phyloP scores from a whole-genome alignment of 2,888 invertebrate species.

The Leucozona laternaria region DNA sequence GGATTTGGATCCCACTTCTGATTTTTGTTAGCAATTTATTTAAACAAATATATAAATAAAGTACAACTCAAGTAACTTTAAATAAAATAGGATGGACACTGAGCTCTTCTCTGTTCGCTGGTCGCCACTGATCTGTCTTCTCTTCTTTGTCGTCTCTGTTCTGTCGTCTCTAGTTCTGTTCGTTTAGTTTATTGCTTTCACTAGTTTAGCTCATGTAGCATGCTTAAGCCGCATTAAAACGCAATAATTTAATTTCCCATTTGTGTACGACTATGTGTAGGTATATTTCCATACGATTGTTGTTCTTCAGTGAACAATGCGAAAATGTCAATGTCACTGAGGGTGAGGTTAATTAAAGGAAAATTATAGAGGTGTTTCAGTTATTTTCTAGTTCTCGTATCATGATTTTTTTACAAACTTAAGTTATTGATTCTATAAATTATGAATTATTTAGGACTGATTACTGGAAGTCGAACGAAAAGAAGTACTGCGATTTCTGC shows the following conservation, averaged over 20 bases:
- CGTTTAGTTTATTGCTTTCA: no score
- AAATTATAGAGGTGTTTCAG: slow-evolving; percentile 35
- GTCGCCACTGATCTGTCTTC: no score
- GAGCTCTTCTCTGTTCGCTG: no score
- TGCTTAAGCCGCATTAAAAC: slow-evolving; percentile 36
- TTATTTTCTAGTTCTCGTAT: slow-evolving; percentile 30
- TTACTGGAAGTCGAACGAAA: slow-evolving; percentile 98
- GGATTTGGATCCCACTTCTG: no score
- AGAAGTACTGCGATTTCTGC: slow-evolving; percentile 98
- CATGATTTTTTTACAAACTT: background rate
- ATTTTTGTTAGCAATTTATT: no score
- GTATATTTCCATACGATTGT: background rate
- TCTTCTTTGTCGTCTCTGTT: no score
- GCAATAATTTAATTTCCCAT: slow-evolving; percentile 35
- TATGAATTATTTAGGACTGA: slow-evolving; percentile 89
- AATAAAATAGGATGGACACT: no score
- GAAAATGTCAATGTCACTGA: slow-evolving; percentile 3
- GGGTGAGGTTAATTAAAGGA: slow-evolving; percentile 39
- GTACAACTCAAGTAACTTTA: no score
- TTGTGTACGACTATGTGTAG: background rate
- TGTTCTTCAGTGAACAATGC: slow-evolving; percentile 33
- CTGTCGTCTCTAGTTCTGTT: no score
- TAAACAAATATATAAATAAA: no score
- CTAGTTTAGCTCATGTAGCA: slow-evolving; percentile 51
- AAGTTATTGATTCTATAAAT: slow-evolving; percentile 6